These are phyloP conservation scores for Agapornis roseicollis DNA, from an alignment of 2,113 vertebrate genomes.

Conservation along the genomic window DNA sequence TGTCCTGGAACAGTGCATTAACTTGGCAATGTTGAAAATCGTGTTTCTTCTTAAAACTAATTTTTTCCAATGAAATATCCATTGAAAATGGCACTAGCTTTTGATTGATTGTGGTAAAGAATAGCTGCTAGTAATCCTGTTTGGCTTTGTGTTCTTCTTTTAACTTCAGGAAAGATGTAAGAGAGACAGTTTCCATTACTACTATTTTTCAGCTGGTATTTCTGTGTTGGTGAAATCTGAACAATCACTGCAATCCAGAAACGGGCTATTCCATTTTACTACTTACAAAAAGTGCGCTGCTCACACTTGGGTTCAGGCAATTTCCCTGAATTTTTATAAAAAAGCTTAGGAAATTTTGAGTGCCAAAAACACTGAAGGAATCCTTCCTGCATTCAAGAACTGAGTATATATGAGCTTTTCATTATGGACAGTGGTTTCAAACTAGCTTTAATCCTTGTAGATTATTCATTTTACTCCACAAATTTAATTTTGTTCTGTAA, in stretches of 20 bases:
- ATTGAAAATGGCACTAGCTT: neutral
- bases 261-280: neutral
- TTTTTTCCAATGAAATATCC: constrained; percentile 3
- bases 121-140: neutral
- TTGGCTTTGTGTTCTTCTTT: neutral
- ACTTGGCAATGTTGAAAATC: constrained; percentile 22
- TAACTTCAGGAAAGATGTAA: neutral
- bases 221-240: neutral
- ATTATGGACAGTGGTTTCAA: neutral
- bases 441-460: neutral
- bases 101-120: neutral
- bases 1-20: constrained; percentile 5
- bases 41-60: constrained; percentile 12
- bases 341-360: neutral
- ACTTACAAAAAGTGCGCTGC: neutral
- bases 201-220: constrained; percentile 11
- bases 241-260: neutral
- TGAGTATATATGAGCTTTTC: neutral
- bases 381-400: neutral
- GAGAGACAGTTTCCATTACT: neutral
- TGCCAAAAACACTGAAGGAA: neutral
- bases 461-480: neutral
- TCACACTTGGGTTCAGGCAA: neutral
- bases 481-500: neutral
- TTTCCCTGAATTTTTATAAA: constrained; percentile 14